Conservation (phyloP, 2,797 vertebrate genomes). For the Phoeniculus purpureus region DNA sequence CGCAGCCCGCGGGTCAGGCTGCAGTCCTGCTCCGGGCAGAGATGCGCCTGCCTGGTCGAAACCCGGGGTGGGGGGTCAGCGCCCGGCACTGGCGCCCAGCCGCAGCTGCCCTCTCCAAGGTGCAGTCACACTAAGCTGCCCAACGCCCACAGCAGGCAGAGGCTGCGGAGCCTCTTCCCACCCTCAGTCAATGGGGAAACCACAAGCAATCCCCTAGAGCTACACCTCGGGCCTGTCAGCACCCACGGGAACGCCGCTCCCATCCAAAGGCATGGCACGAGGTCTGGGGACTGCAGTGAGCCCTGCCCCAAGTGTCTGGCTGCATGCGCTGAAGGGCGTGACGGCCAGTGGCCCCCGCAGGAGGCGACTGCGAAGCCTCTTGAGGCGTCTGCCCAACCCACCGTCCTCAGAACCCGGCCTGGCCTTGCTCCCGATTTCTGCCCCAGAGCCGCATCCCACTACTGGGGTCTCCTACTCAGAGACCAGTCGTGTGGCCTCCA, state of each 20-base stretch:
- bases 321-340: rapidly evolving
- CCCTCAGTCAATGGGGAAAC: neutral
- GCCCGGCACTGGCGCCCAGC: rapidly evolving
- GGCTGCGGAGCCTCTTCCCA: neutral
- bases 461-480: neutral
- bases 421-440: neutral
- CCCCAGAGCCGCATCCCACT: neutral
- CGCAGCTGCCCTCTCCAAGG: neutral
- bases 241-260: neutral
- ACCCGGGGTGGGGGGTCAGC: rapidly evolving
- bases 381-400: neutral
- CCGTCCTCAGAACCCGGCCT: neutral
- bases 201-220: neutral
- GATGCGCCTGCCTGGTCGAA: neutral
- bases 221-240: neutral
- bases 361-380: neutral
- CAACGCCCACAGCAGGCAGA: neutral
- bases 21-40: neutral
- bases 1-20: neutral
- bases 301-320: neutral
- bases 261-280: neutral
- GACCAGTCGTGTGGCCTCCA: neutral
- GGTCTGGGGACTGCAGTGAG: neutral
- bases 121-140: neutral
- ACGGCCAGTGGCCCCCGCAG: neutral